phyloP scores from a whole-genome alignment of 1,140 invertebrate genomes.

The Fopius arisanus region DNA sequence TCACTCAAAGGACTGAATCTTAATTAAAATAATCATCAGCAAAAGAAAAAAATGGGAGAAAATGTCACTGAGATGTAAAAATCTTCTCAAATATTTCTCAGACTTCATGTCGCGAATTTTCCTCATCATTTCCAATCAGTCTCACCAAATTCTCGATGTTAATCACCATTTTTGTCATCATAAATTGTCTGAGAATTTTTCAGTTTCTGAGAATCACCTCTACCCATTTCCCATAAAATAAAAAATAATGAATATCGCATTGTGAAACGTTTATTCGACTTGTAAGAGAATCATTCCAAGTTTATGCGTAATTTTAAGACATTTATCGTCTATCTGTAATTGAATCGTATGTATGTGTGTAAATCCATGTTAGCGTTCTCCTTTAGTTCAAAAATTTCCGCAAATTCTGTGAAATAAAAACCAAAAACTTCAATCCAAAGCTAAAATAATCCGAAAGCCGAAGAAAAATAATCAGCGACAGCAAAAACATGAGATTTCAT shows the following conservation, averaged over 20 bases:
- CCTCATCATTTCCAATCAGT: not conserved
- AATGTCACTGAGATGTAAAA: not conserved
- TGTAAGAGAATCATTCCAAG: not conserved
- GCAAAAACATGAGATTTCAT: no score
- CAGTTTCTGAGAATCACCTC: not conserved
- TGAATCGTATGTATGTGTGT: not conserved
- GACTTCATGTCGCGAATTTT: not conserved
- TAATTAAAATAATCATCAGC: slow-evolving; percentile 5
- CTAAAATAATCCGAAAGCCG: no score
- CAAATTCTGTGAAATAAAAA: not conserved
- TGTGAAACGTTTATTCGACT: not conserved
- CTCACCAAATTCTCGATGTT: not conserved
- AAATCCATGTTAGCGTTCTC: not conserved
- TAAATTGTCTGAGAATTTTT: not conserved
- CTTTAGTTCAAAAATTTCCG: not conserved
- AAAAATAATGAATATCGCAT: not conserved
- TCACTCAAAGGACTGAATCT: slow-evolving; percentile 11
- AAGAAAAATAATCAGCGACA: no score
- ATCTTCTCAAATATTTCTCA: no score
- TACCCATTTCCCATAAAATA: not conserved
- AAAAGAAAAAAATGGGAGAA: not conserved
- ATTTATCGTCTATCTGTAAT: not conserved
- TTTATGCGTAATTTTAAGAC: not conserved
- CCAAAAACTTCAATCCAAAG: no score
- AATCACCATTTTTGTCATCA: not conserved